Conservation (phyloP, 2,113 vertebrate genomes). For the Muntiacus reevesi region DNA sequence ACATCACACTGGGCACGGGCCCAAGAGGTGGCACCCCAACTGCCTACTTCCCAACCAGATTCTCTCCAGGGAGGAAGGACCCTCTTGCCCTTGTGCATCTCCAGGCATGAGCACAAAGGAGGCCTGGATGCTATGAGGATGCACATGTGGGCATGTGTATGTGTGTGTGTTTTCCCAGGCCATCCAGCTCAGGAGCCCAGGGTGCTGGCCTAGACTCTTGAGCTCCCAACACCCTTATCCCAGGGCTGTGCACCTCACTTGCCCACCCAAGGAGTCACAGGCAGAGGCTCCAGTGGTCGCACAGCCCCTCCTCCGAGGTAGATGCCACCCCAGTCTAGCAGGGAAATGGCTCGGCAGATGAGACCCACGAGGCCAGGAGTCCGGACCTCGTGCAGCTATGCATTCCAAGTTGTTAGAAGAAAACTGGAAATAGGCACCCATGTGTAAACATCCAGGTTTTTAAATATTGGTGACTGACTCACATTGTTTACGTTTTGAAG, state of each 20-base stretch:
- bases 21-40: background rate
- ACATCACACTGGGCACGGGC: background rate
- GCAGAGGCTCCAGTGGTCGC: background rate
- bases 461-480: background rate
- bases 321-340: background rate
- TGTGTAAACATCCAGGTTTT: background rate
- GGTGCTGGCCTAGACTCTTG: background rate
- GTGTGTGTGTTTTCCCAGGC: background rate
- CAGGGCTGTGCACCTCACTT: background rate
- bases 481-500: background rate
- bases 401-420: background rate
- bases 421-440: background rate
- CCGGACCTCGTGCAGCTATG: accelerated
- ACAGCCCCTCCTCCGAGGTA: background rate
- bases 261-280: background rate
- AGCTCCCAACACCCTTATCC: background rate
- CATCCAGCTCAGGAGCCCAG: background rate
- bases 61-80: background rate
- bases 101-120: background rate
- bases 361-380: background rate
- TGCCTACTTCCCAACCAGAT: background rate
- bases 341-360: background rate
- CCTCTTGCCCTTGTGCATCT: background rate
- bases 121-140: background rate
- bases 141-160: accelerated